A percentile compares a stretch with the other conserved stretches of the same genome.
Conservation (phyloP, 37 sponge, comb jelly and placozoan species). For the Diacarnus erythraeanus region DNA sequence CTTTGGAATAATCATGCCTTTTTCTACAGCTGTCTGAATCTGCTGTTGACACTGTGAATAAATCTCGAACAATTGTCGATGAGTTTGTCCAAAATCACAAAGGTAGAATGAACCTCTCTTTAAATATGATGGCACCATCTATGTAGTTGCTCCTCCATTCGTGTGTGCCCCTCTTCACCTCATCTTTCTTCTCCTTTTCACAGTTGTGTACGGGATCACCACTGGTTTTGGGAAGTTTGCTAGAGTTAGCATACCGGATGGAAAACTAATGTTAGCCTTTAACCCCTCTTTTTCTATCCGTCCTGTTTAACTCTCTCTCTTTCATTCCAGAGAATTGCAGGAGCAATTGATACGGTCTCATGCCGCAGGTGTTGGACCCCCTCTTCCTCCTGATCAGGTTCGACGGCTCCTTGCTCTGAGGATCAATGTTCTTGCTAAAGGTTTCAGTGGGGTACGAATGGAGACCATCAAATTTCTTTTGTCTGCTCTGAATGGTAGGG, state of each 20-base stretch:
- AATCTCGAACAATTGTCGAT: conserved; percentile 62
- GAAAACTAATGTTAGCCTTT: conserved; percentile 54
- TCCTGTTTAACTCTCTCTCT: background rate
- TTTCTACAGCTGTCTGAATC: conserved; percentile 41
- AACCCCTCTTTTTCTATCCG: background rate
- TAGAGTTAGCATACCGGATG: conserved; percentile 48
- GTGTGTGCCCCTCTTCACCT: background rate
- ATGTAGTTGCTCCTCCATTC: background rate
- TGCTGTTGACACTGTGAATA: conserved; percentile 37
- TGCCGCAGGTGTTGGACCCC: conserved; percentile 82
- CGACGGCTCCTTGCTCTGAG: conserved; percentile 83
- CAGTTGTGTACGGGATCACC: conserved; percentile 88
- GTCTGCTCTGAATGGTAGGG: conserved; percentile 76
- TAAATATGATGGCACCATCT: background rate
- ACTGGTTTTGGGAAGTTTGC: conserved; percentile 97
- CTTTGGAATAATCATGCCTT: background rate
- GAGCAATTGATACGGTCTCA: conserved; percentile 87
- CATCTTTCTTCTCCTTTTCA: background rate
- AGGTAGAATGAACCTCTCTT: conserved; percentile 27
- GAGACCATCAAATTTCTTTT: conserved; percentile 67
- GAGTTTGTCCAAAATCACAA: conserved; percentile 50
- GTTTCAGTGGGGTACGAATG: conserved; percentile 80
- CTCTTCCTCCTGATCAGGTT: conserved; percentile 69
- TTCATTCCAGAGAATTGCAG: conserved; percentile 72
- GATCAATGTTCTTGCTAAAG: conserved; percentile 93